Evolutionary conservation across 23 tunicate species (phyloP).

Genomic region (Phallusia fumigata): DNA sequence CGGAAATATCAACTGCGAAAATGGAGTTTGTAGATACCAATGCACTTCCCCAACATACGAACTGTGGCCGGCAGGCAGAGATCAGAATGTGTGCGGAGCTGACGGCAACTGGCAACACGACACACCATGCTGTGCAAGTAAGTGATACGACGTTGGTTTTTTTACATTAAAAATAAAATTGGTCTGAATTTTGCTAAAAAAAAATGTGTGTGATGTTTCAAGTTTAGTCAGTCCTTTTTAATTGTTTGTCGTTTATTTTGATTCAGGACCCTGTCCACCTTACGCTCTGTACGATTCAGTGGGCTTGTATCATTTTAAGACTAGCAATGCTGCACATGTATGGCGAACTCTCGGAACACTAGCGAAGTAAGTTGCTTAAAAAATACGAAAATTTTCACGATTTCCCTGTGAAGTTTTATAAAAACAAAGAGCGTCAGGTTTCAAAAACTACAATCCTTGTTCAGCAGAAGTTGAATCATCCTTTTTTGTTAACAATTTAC

Average conservation of each 20-base stretch:
- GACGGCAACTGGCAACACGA: background rate
- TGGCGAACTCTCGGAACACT: no score
- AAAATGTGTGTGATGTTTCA: background rate
- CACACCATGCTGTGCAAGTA: background rate
- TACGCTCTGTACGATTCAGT: background rate
- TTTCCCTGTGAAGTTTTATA: no score
- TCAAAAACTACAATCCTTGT: no score
- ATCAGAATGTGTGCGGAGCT: background rate
- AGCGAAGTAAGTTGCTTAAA: no score
- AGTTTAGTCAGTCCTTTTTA: no score
- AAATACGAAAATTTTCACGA: no score
- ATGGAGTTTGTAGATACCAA: background rate
- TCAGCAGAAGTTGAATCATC: no score
- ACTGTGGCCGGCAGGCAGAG: background rate
- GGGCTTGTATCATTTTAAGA: background rate
- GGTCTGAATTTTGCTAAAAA: background rate
- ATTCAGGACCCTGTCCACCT: slow-evolving; percentile 2
- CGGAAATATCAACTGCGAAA: background rate
- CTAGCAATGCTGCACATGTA: background rate
- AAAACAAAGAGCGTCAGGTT: no score
- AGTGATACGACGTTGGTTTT: no score
- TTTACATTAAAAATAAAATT: background rate
- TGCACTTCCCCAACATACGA: slow-evolving; percentile 5
- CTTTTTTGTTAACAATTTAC: no score
- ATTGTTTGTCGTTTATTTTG: background rate